Conservation (phyloP, 2,888 invertebrate genomes). For the Acrobasis repandana region DNA sequence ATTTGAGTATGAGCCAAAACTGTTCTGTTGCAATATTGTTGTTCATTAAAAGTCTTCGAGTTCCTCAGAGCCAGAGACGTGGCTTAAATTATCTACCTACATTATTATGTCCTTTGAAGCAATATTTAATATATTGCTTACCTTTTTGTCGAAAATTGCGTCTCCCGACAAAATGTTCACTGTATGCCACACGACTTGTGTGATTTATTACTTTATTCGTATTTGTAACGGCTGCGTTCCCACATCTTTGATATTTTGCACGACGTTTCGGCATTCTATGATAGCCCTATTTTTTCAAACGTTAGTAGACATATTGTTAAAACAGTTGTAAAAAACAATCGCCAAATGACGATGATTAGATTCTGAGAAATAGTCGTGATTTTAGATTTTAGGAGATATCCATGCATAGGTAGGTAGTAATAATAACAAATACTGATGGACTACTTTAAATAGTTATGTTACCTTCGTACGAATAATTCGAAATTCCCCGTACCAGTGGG, state of each 20-base stretch:
- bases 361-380: too few relatives aligned
- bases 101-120: constrained; percentile 8
- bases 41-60: not conserved
- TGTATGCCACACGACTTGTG: not conserved
- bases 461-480: too few relatives aligned
- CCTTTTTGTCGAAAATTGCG: constrained; percentile 11
- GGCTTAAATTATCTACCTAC: constrained; percentile 6
- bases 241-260: not conserved
- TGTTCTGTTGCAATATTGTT: not conserved
- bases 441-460: too few relatives aligned
- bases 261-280: not conserved
- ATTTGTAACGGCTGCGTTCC: not conserved
- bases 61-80: constrained; percentile 5
- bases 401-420: too few relatives aligned
- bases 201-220: constrained; percentile 11
- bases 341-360: too few relatives aligned
- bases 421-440: too few relatives aligned
- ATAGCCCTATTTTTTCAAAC: too few relatives aligned
- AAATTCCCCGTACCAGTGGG: too few relatives aligned
- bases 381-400: too few relatives aligned
- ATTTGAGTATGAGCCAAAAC: too few relatives aligned
- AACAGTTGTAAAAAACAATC: too few relatives aligned
- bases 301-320: too few relatives aligned
- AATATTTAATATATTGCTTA: constrained; percentile 5
- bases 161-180: not conserved